Evolutionary conservation across 2,888 invertebrate genomes (phyloP), one percentile per base, ranked within the genome.

Genomic region (Eristalis intricaria): DNA sequence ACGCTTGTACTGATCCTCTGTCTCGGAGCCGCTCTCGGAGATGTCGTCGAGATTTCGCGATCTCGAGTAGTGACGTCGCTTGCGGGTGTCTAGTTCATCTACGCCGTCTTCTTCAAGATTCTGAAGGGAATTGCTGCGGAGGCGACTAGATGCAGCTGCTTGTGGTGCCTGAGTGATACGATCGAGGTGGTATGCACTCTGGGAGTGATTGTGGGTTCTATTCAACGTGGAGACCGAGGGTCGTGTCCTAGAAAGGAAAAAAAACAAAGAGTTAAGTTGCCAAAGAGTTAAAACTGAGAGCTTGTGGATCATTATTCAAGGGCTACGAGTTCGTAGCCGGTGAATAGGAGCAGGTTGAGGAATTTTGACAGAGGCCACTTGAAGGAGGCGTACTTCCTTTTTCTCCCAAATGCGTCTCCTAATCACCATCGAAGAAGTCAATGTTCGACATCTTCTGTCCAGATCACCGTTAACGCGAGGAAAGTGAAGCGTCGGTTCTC

Each of bases 41-140:
- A 93, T 93, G 65, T 93, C 91, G 89, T 94, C 94, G 29, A 93
- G 90, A 65, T 93, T 92, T n/a, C 94, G 93, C 2, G 93, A 93
- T n/a, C 93, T 91, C 1, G 94, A 93, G 19, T 91, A 92, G 23
- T 93, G 92, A 13, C 92, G 92, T 3, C 92, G 89, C 79, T 92
- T 92, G 22, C 91, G 91, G 77, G 91, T 90, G 84, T 93, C 93
- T 3, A 92, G 90, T 87, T 93, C 93, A 84, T 93, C 93, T 23
- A 56, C 70, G 74, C 90, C 90, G 78, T 91, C 90, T 64, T 91
- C 91, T 63, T 92, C 93, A 84, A 93, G 89, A 88, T 93, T 92
- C 84, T 93, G 93, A 89, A 93, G 90, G 19, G 93, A 93, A 76
- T 90, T 91, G 89, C 93, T 93, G 69, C 91, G 90, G 65, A 91